Evolutionary conservation across 2,797 vertebrate genomes (phyloP), one percentile per base, ranked within the genome.

Genomic region (Meriones psammophilus): DNA sequence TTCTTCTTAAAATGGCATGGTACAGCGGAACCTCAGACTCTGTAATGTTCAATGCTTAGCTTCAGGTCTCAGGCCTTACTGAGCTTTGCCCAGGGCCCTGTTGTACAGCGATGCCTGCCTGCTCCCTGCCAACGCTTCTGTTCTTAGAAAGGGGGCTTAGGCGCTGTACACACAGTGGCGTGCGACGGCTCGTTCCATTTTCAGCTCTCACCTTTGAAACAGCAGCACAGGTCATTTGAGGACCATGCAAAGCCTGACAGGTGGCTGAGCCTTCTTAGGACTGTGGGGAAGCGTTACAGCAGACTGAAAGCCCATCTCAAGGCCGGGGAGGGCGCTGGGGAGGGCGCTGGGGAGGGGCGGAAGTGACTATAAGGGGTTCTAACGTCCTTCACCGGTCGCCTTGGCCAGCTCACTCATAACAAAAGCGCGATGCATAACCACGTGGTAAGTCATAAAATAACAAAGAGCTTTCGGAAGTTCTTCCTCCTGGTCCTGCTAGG

Each of bases 1-100:
- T 84, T 4, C 9, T 13, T 73, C 74, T 96, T 77, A 22, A 96
- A 89, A 80, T 62, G 26, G 92, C 96, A 92, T 3, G 66, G 87
- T 60, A 69, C 36, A 89, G 2, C 81, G 20, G 50, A 36, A 88
- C 14, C 60, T 85, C 87, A 69, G 80, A 85, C 54, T 80, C 46
- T 91, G 17, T 12, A 89, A 39, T 18, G 87, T 88, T 64, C 33
- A 62, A 88, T 62, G 14, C 79, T 58, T 92, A 66, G 9, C 12
- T 13, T 71, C 20, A 20, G 42, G 22, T 74, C 68, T 83, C 50
- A 15, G 74, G 77, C 88, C n/a, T 33, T 50, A 78, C 0, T 42
- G 33, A 3, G 33, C 62, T 83, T 87, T 60, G 24, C 15, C 14
- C 26, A 95, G 86, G 22, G n/a, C 13, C 77, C 28, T 30, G 17